phyloP scores from a whole-genome alignment of 2,797 vertebrate genomes.

The Lepidocolaptes lacrymiger region DNA sequence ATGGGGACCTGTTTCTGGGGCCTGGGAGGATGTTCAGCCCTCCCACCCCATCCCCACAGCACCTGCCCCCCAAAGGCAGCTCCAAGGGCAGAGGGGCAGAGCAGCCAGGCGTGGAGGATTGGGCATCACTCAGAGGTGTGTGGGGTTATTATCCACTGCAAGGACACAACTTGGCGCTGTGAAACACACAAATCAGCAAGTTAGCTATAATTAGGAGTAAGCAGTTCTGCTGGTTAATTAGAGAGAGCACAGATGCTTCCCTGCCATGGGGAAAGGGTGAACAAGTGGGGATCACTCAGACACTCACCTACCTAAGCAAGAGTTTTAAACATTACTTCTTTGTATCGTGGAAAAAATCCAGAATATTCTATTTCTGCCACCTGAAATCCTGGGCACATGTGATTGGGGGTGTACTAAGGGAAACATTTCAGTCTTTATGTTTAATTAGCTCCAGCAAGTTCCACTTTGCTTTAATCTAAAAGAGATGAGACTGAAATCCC shows the following conservation, averaged over 20 bases:
- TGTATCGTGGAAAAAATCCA: neutral
- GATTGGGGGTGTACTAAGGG: neutral
- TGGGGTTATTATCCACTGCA: neutral
- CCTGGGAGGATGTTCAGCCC: neutral
- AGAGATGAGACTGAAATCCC: neutral
- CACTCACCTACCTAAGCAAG: neutral
- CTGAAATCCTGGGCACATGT: neutral
- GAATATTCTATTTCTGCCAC: neutral
- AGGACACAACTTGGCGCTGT: neutral
- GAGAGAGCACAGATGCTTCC: neutral
- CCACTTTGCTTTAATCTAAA: neutral
- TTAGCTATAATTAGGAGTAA: conserved; percentile 20
- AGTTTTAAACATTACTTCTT: neutral
- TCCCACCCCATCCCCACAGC: neutral
- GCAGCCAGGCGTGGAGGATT: conserved; percentile 7
- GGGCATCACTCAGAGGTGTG: neutral
- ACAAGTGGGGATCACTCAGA: neutral
- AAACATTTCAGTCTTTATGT: neutral
- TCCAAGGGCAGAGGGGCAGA: neutral
- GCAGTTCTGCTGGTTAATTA: conserved; percentile 28
- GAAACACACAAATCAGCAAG: conserved; percentile 26
- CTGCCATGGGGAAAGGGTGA: neutral
- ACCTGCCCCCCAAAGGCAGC: neutral
- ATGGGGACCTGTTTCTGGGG: neutral
- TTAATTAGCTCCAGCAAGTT: conserved; percentile 18